Conservation (phyloP, 2,797 vertebrate genomes). For the Odontamblyopus lacepedii region DNA sequence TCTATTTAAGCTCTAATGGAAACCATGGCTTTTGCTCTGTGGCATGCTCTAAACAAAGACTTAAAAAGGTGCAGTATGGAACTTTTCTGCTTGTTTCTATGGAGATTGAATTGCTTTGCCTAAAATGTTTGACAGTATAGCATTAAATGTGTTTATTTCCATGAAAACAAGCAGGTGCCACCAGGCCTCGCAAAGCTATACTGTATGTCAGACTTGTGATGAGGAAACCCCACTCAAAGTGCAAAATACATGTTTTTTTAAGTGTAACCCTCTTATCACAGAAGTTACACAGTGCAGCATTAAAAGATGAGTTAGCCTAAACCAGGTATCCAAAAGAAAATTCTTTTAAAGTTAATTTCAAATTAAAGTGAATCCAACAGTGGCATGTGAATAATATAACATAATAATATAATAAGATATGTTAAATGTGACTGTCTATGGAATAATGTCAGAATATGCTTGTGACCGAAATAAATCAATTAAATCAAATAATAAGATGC, state of each 20-base stretch:
- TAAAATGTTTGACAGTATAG: too few species aligned
- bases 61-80: background rate
- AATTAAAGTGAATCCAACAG: background rate
- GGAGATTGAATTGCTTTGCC: too few species aligned
- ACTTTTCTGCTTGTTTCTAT: background rate
- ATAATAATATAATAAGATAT: too few species aligned
- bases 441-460: too few species aligned
- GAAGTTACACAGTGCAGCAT: background rate
- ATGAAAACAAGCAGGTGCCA: too few species aligned
- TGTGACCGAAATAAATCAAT: too few species aligned
- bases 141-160: too few species aligned
- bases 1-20: background rate
- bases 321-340: background rate
- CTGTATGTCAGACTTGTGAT: too few species aligned
- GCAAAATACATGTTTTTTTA: too few species aligned
- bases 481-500: constrained; percentile 15
- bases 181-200: too few species aligned
- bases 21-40: background rate
- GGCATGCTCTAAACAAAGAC: background rate
- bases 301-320: background rate
- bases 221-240: too few species aligned
- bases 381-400: background rate
- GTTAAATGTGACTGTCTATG: too few species aligned
- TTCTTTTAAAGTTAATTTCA: background rate
- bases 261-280: background rate